Base-by-base conservation (phyloP, 1,140 invertebrate species). In the Andricus grossulariae region DNA sequence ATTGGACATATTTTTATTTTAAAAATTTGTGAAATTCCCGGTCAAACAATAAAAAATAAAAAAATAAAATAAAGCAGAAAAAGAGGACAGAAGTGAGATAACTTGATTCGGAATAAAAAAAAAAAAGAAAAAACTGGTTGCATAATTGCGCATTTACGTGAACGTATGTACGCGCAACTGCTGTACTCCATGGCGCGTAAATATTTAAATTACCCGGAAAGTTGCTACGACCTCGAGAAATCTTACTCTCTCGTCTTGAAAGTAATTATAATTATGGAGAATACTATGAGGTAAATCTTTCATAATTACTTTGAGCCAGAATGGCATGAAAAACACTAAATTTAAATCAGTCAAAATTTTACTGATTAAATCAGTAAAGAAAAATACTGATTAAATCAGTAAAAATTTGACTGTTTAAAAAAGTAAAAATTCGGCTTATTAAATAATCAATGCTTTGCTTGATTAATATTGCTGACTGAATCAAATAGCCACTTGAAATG, bases 191-290 rank as follows among this genome's bases (percentile, higher is more conserved):
- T 66, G 57, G 57, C 57, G 57, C 57, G 57, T 66, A 66, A 66
- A 66, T 66, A 66, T 66, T 66, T 66, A 66, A 66, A 66, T 66
- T 66, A 66, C 25, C 57, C 57, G 57, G 57, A 66, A 66, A 66
- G 57, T 66, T 66, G 57, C 57, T 66, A 15, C 57, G 57, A 66
- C 57, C 57, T 66, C 57, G 57, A 66, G 57, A 66, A 66, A 66
- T 66, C 57, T 66, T 66, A 66, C 57, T 66, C 57, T 66, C 57
- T 66, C 57, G 57, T 66, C 57, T 66, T 66, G 57, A 66, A 66
- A 66, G 57, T 66, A 66, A 66, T 66, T 66, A 66, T 66, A 45
- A 45, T 45, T 45, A 66, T 66, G 16, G 57, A 39, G 32, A 66
- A 66, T 66, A 39, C 25, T 32, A 32, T 25, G 25, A 21, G 25